Evolutionary conservation across 2,888 invertebrate genomes (phyloP).

Genomic region (Epirrita christyi): DNA sequence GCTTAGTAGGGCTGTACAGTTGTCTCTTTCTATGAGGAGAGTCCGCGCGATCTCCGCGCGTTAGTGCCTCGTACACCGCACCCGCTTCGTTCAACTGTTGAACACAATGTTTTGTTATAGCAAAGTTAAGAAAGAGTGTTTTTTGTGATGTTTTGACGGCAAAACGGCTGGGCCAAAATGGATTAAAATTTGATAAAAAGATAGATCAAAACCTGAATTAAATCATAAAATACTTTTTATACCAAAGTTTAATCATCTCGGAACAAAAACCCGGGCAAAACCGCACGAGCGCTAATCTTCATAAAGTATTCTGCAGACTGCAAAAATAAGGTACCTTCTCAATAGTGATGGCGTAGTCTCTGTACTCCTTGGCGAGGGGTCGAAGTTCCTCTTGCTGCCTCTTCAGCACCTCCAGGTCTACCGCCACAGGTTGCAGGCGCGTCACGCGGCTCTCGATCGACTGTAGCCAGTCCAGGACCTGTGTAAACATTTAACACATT

Average conservation of each 20-base stretch:
- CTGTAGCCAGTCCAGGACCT: conserved; percentile 93
- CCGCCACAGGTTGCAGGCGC: conserved; percentile 92
- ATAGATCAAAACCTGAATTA: no score
- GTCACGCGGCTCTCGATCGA: conserved; percentile 91
- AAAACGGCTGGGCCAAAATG: no score
- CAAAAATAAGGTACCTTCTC: conserved; percentile 86
- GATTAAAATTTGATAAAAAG: no score
- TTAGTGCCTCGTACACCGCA: conserved; percentile 92
- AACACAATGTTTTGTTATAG: background rate
- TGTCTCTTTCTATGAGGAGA: conserved; percentile 90
- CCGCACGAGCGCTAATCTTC: no score
- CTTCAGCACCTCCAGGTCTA: conserved; percentile 93
- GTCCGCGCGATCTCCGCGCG: conserved; percentile 91
- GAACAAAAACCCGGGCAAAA: no score
- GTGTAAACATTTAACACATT: no score
- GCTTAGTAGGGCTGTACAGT: conserved; percentile 93
- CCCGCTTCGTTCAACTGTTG: conserved; percentile 93
- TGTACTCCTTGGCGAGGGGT: conserved; percentile 94
- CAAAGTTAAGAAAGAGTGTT: no score
- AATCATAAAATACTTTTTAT: no score
- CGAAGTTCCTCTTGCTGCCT: conserved; percentile 93
- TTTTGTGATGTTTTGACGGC: no score
- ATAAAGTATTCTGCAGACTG: no score
- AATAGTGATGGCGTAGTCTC: conserved; percentile 93
- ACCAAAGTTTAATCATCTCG: no score